Evolutionary conservation across 2,113 vertebrate species (phyloP), one percentile per base, ranked within the genome.

Genomic region (Lampris incognitus): DNA sequence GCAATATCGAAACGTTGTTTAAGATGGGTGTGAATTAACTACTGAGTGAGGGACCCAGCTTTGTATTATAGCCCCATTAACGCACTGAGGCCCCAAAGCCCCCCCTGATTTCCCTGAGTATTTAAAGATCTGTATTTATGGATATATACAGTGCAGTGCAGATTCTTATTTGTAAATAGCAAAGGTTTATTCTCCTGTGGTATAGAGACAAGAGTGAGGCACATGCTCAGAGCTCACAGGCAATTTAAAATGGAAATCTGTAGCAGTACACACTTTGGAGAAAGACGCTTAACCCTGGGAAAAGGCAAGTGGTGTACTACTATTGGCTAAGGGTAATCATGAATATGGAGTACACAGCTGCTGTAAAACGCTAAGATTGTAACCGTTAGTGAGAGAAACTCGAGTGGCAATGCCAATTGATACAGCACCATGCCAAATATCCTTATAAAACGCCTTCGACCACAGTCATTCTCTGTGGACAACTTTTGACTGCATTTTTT

Each of bases 111-210:
- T 24, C 24, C 24, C 94, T 94, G 88, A 95, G 88, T 96, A 95
- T 96, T 95, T 91, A 90, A 94, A 93, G 62, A 90, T 81, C 86
- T 93, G 88, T 95, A 93, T 91, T 94, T 92, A 91, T 91, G 58
- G 81, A 89, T 72, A 42, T 94, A 93, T 95, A 92, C 93, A 87
- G 90, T 83, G 85, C 92, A 91, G 92, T 91, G 86, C 92, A 92
- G 93, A 94, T 65, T 91, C 60, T 51, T 70, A 87, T 89, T 88
- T 95, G 95, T 97, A 97, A 95, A 95, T 97, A 95, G 85, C 87
- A 85, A 90, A 55, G 88, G 92, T 96, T 94, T 95, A 90, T 96
- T 94, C 89, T 96, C 94, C 96, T 97, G 97, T 97, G 97, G 96
- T 95, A 94, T 90, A 84, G 78, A 93, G 92, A 91, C 87, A 94